Evolutionary conservation across 2,113 vertebrate species (phyloP), one percentile per base, ranked within the genome.

Genomic region (Phodopus roborovskii): DNA sequence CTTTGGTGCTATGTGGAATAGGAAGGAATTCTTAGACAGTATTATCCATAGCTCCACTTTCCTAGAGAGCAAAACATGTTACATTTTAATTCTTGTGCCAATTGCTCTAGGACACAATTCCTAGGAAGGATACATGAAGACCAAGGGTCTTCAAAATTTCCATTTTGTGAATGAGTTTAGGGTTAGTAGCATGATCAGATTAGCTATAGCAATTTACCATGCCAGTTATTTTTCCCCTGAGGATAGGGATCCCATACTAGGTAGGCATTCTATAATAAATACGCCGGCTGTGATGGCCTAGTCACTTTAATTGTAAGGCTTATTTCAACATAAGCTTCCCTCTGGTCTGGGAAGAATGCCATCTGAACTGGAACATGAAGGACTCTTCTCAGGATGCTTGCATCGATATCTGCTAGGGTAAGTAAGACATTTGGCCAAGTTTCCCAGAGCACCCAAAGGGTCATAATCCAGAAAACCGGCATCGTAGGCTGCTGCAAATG

Each of bases 401-500:
- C 9, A 64, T 1, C 39, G 22, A 42, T 74, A n/a, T 70, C 70
- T 56, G 39, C 33, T 16, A 36, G 15, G 60, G 48, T 7, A 48
- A 33, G 48, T 7, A 48, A 33, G 17, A 39, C 13, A 53, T 62
- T 26, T 95, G 45, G 42, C 68, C 22, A 0, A 6, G 12, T 20
- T 58, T 68, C 50, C 81, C 33, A 45, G 45, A 42, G 7, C 30
- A 58, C 20, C 24, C 20, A 6, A 45, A 56, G 39, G 42, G n/a
- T 28, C 68, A 62, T 16, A 58, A 10, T 20, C 16, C 20, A 75
- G 58, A 92, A 89, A 45, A 9, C 6, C 33, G 13, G 7, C 19
- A 30, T 20, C 15, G 0, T 36, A 36, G 56, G 28, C 8, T 53
- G 1, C 36, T 71, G 28, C 12, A 33, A 15, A 86, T 75, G 0